Evolutionary conservation across 2,113 vertebrate genomes (phyloP).

Genomic region (Esox niger): DNA sequence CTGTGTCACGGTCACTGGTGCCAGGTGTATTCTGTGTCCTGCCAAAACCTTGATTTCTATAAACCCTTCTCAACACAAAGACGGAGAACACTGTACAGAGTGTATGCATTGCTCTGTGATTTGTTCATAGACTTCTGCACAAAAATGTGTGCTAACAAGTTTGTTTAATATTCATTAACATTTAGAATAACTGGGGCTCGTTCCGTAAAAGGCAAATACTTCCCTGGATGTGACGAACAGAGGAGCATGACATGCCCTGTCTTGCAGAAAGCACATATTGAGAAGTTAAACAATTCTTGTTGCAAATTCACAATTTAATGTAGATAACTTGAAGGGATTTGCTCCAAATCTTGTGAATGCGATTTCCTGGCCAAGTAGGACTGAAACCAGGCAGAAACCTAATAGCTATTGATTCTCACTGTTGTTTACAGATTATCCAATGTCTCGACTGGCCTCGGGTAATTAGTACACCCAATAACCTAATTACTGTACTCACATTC

Average conservation of each 20-base stretch:
- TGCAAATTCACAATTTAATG: too few species aligned
- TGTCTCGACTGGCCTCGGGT: too few species aligned
- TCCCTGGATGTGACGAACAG: too few species aligned
- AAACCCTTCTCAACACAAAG: background rate
- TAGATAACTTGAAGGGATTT: too few species aligned
- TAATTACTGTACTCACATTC: too few species aligned
- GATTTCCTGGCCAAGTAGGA: too few species aligned
- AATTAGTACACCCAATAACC: too few species aligned
- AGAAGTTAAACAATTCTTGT: too few species aligned
- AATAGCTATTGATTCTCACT: too few species aligned
- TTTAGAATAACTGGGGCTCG: background rate
- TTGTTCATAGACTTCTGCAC: background rate
- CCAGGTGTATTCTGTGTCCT: background rate
- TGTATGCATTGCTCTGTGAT: background rate
- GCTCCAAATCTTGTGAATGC: too few species aligned
- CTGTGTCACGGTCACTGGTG: slow-evolving; percentile 5
- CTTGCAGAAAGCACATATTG: background rate
- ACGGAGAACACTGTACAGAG: background rate
- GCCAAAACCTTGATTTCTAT: background rate
- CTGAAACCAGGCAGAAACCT: too few species aligned
- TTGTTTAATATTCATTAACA: too few species aligned
- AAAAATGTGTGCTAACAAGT: background rate
- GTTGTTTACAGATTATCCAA: background rate
- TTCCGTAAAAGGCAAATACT: background rate
- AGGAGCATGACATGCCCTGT: background rate